Conservation (phyloP, 2,888 invertebrate genomes). For the Torymus texanus region DNA sequence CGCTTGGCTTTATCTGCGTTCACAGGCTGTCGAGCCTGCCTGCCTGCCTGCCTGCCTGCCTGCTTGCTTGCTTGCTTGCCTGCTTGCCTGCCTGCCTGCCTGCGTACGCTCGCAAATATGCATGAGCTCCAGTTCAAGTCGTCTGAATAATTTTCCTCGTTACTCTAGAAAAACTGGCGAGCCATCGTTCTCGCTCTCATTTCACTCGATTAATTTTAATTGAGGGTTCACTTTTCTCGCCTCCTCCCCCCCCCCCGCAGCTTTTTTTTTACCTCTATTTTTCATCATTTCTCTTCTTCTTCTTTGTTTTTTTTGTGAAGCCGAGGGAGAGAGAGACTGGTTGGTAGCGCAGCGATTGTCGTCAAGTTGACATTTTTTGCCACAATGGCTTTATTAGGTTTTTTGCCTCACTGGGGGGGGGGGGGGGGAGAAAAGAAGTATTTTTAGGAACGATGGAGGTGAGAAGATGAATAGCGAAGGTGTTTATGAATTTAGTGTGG, state of each 20-base stretch:
- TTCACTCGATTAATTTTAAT: conserved; percentile 49
- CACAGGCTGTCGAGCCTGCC: conserved; percentile 34
- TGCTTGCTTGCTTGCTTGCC: background rate
- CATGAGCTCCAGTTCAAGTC: conserved; percentile 39
- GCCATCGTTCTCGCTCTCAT: conserved; percentile 14
- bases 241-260: background rate
- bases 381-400: no score
- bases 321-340: no score
- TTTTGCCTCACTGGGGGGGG: no score
- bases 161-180: conserved; percentile 12
- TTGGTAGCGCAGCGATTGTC: no score
- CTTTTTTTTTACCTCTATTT: background rate
- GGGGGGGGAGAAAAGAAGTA: no score
- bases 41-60: background rate
- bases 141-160: conserved; percentile 50
- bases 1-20: conserved; percentile 44
- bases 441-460: no score
- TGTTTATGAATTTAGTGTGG: no score
- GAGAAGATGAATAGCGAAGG: no score
- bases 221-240: conserved; percentile 9
- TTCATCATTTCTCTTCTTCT: background rate
- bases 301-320: no score
- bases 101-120: conserved; percentile 39
- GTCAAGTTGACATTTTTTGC: no score
- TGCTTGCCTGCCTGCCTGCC: background rate